Conservation (phyloP, 2,113 vertebrate species). For the Corynorhinus townsendii region DNA sequence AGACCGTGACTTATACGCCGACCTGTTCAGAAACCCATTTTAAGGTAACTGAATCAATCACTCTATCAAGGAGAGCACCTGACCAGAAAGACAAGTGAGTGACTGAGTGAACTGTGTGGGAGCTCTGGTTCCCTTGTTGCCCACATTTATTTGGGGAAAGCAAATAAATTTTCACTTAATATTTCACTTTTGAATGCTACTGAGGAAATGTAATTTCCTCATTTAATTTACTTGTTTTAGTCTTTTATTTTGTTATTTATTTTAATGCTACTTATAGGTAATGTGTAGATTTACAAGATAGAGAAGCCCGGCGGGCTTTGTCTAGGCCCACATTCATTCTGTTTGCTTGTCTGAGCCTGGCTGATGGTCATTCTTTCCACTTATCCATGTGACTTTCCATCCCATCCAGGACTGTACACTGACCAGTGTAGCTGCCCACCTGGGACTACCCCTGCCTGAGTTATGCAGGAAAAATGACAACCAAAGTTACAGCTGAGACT, state of each 20-base stretch:
- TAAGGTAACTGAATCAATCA: background rate
- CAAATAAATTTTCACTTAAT: background rate
- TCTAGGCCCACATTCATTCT: rapidly evolving
- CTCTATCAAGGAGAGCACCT: background rate
- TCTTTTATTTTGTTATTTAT: background rate
- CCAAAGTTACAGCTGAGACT: background rate
- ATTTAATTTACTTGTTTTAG: background rate
- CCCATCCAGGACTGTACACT: rapidly evolving
- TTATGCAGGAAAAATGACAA: background rate
- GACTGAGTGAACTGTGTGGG: rapidly evolving
- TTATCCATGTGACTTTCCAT: rapidly evolving
- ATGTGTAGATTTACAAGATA: background rate
- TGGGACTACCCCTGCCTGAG: too few species aligned
- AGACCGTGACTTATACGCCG: rapidly evolving
- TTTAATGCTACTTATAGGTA: background rate
- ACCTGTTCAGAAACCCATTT: background rate
- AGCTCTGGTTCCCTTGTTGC: background rate
- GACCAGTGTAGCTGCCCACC: background rate
- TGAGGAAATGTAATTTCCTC: background rate
- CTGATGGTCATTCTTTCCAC: rapidly evolving
- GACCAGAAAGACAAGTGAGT: background rate
- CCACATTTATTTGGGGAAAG: background rate
- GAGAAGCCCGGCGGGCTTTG: background rate
- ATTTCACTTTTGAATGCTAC: background rate
- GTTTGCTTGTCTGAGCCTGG: background rate